Evolutionary conservation across 92 coral and sea anemone genomes (phyloP).

Genomic region (Palythoa heliodiscus): DNA sequence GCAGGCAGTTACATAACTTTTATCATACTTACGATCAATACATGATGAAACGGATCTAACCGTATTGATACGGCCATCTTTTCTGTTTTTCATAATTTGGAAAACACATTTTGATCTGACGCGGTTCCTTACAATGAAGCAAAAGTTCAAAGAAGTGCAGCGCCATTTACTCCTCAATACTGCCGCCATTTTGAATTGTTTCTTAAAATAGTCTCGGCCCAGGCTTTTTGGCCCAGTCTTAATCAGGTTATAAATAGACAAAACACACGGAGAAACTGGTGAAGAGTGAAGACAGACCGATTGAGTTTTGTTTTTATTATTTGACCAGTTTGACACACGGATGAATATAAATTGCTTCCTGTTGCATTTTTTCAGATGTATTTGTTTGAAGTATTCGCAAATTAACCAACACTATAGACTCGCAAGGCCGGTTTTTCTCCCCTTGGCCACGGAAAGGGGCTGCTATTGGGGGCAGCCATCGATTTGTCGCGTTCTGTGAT

Average conservation of each 20-base stretch:
- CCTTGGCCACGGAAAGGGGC: slow-evolving; percentile 13
- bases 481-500: slow-evolving; percentile 25
- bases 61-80: slow-evolving; percentile 1
- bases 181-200: slow-evolving; percentile 37
- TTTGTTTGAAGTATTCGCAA: not conserved
- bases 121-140: not conserved
- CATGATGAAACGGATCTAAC: slow-evolving; percentile 15
- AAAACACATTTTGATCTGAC: not conserved
- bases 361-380: not conserved
- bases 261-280: not conserved
- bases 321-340: not conserved
- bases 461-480: slow-evolving; percentile 12
- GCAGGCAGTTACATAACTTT: not conserved
- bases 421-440: not conserved
- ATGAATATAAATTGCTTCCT: not conserved
- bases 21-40: slow-evolving; percentile 25
- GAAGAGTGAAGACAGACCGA: not conserved
- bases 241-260: not conserved
- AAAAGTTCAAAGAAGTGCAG: not conserved
- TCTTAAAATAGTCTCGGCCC: slow-evolving; percentile 24
- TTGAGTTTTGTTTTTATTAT: not conserved
- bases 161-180: not conserved
- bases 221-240: slow-evolving; percentile 44
- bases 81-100: not conserved
- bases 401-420: not conserved